Evolutionary conservation across 2,113 vertebrate species (phyloP), one percentile per base, ranked within the genome.

Genomic region (Rhineura floridana): DNA sequence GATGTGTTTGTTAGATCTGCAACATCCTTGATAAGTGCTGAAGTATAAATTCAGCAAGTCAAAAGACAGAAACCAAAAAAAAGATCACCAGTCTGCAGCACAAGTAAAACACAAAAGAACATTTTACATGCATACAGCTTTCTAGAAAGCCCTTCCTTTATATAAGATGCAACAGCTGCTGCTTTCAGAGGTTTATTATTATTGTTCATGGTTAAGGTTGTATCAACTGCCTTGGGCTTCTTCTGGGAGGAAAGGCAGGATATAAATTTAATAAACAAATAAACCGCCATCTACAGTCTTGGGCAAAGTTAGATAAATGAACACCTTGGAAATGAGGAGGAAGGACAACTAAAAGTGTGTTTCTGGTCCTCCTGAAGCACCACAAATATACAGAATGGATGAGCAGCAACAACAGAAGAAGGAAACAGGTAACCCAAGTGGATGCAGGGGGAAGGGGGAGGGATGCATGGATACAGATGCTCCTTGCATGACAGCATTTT

Each of bases 61-160:
- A 81, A 23, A 63, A 28, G 36, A 48, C 62, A 55, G 48, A 86
- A 90, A 75, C 44, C 28, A 77, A 59, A 83, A 59, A 83, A 83
- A 21, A 3, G 33, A 28, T 36, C 59, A 36, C 84, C 11, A 70
- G n/a, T n/a, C 17, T 48, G 21, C 21, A 75, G 33, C 30, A 46
- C 2, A 86, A 6, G 1, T 6, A 82, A 28, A 36, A 33, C 25
- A 46, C 42, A 70, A 77, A 88, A 65, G 33, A 46, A 2, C 3
- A 75, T 84, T 72, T 88, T 33, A 55, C 69, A 46, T 10, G 36
- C 10, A 84, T 80, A 48, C 33, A 80, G n/a, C 33, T 17, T 62
- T 67, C 25, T 76, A 91, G 67, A 85, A 67, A 59, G 15, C 33
- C 10, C 15, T 70, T 84, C 39, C 12, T 78, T 83, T 73, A 69